Base-by-base conservation (phyloP, 2,797 vertebrate genomes). In the Notolabrus celidotus region DNA sequence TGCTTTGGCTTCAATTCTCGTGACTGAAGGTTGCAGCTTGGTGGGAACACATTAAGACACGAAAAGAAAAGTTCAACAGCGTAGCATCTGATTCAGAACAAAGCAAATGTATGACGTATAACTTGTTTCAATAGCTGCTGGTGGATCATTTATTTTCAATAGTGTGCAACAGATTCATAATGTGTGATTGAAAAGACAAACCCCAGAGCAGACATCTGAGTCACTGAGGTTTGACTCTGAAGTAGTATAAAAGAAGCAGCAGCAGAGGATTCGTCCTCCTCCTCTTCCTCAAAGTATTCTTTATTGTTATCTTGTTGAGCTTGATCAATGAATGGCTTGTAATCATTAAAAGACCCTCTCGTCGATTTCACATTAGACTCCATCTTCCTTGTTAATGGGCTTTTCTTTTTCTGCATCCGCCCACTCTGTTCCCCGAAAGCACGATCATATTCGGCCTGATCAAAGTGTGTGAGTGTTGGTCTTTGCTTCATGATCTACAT, bases 291-390 rank as follows among this genome's bases (percentile, higher is more conserved):
- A 72, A 69, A 79, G 64, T 31, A 0, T 49, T 77, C 65, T 81
- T 75, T 31, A 0, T 49, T 77, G 65, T 81, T 75, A 38, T 54
- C 69, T 69, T 34, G 17, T 27, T 65, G 69, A 19, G 22, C 55
- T 54, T 85, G 79, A 88, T 89, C 84, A 85, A 77, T 86, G 58
- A 71, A 74, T 3, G 4, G 57, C 70, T 46, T 31, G 52, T 54
- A 71, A 84, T 87, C 80, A 83, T 84, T 82, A 68, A 76, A 85
- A 81, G 67, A 71, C 45, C 56, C 56, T 72, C 53, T 66, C 81
- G 84, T 90, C 77, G 69, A 90, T 89, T 84, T 45, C 38, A 36
- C 77, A 79, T 87, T 83, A 81, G 73, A 80, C 76, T 82, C 75
- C 25, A 63, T 82, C 73, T 71, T 73, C 78, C 43, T 79, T 77